Base-by-base conservation (phyloP, 2,888 invertebrate species). In the Colostygia pectinataria region DNA sequence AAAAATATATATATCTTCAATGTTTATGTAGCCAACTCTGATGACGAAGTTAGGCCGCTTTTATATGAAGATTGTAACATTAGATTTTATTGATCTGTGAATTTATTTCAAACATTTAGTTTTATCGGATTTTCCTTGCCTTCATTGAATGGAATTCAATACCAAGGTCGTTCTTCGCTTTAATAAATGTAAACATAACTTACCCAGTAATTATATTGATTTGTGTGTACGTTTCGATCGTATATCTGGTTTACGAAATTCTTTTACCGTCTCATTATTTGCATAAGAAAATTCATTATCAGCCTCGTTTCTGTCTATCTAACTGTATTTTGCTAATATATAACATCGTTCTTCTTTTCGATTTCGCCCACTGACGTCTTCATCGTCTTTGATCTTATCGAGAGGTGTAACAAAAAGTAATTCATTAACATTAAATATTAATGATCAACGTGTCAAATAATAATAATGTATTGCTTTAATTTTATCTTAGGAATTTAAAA, bases 401-500 rank as follows among this genome's bases (percentile, higher is more conserved):
- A 33, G 55, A 61, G 60, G 60, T 61, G 58, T 58, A 61, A 61
- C 60, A 61, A 51, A 59, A 57, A 57, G 57, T 55, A 59, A 61
- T 58, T 60, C 52, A 60, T 60, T 58, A 60, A 55, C 45, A 58
- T 58, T 58, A 58, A 58, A 61, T 53, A 58, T 58, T 61, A 61
- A 61, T 53, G 56, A 53, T 45, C 53, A 45, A 44, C 32, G 49
- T 55, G 60, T 61, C 60, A 58, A 56, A 61, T 58, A 46, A 51
- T 54, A 49, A 55, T 55, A 59, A 54, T 49, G 38, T 61, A 61
- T 55, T 56, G 49, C 55, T 23, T 40, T 52, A 49, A 53, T 53
- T 54, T 55, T 54, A 54, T 49, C 49, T 52, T 23, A 31, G 33
- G 51, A 59, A 62, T 55, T 55, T 53, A 39, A 48, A 55, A 57